Evolutionary conservation across 2,888 invertebrate genomes (phyloP).

Genomic region (Latrodectus hesperus): DNA sequence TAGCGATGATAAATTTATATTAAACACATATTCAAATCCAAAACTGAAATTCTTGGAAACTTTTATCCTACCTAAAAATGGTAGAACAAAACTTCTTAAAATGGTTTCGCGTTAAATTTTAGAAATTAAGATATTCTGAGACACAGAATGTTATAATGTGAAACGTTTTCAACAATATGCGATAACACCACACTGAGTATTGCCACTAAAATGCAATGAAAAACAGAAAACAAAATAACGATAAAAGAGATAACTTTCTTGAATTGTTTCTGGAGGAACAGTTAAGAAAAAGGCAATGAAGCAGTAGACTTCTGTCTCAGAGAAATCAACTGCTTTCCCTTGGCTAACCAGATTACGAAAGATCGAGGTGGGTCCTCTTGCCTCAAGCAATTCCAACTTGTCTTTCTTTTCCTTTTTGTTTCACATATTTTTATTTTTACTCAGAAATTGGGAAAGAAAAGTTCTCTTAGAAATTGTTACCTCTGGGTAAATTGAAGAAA

Average conservation of each 20-base stretch:
- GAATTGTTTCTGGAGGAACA: conserved; percentile 42
- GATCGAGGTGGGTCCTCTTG: conserved; percentile 25
- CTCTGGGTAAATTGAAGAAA: conserved; percentile 35
- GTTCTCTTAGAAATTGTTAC: conserved; percentile 45
- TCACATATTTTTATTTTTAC: conserved; percentile 30
- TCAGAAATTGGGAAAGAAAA: conserved; percentile 22
- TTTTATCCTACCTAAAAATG: too few species aligned
- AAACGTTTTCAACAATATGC: too few species aligned
- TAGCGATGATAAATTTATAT: too few species aligned
- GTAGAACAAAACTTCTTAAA: too few species aligned
- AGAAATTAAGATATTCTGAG: too few species aligned
- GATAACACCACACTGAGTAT: too few species aligned
- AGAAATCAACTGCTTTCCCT: conserved; percentile 61
- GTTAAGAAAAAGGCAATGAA: conserved; percentile 61
- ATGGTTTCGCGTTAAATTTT: too few species aligned
- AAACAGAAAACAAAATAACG: conserved; percentile 23
- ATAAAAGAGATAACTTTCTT: conserved; percentile 33
- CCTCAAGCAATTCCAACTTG: conserved; percentile 48
- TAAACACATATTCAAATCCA: too few species aligned
- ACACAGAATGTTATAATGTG: too few species aligned
- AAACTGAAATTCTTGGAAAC: too few species aligned
- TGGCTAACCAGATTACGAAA: conserved; percentile 58
- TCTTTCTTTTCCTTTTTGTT: conserved; percentile 26
- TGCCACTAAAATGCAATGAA: not conserved
- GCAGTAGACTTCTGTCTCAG: conserved; percentile 34